Conservation (phyloP, 2,888 invertebrate species). For the Gisinianus flammeolus region DNA sequence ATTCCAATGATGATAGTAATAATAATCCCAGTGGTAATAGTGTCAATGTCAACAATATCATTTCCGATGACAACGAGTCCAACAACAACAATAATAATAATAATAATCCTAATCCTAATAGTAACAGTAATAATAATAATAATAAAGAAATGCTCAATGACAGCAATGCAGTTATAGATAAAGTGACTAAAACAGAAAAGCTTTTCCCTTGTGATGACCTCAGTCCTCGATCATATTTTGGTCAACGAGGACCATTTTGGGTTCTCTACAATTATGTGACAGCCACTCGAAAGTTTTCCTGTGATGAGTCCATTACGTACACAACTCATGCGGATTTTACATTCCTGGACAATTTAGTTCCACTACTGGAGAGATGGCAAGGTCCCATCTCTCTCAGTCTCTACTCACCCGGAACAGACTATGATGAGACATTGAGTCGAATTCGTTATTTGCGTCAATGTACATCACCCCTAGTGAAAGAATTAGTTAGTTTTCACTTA, state of each 20-base stretch:
- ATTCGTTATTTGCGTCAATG: conserved; percentile 84
- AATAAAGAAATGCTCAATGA: conserved; percentile 32
- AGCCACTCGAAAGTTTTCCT: conserved; percentile 71
- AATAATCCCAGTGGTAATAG: conserved; percentile 18
- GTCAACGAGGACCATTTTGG: conserved; percentile 84
- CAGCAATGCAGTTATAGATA: conserved; percentile 36
- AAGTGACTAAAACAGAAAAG: conserved; percentile 26
- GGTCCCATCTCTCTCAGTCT: conserved; percentile 86
- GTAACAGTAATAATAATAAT: conserved; percentile 27
- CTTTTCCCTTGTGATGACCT: conserved; percentile 70
- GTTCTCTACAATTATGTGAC: conserved; percentile 85
- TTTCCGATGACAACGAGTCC: conserved; percentile 19
- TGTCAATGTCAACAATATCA: background rate
- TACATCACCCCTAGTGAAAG: conserved; percentile 71
- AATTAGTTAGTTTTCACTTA: conserved; percentile 85
- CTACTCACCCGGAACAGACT: conserved; percentile 85
- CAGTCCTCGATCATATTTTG: conserved; percentile 67
- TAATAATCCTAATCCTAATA: conserved; percentile 14
- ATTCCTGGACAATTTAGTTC: conserved; percentile 86
- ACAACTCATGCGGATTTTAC: conserved; percentile 92
- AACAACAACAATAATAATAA: conserved; percentile 26
- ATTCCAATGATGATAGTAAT: conserved; percentile 25
- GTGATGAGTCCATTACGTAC: conserved; percentile 86
- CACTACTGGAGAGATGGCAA: conserved; percentile 83
- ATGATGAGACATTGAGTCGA: conserved; percentile 76